A percentile compares a stretch with the other conserved stretches of the same genome.
phyloP scores from a whole-genome alignment of 2,113 vertebrate species.

The Spermophilus dauricus region DNA sequence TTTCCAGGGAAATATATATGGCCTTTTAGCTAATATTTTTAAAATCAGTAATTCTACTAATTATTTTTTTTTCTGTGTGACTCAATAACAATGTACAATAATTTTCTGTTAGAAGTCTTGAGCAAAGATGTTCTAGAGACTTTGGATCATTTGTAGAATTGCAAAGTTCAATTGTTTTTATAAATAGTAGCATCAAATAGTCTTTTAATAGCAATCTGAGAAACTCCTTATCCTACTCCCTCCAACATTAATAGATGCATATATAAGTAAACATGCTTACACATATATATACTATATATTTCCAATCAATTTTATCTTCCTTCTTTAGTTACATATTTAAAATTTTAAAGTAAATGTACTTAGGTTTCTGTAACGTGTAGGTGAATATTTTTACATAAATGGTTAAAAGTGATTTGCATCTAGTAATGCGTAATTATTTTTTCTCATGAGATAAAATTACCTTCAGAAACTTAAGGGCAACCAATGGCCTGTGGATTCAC shows the following conservation, averaged over 20 bases:
- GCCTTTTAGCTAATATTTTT: conserved; percentile 29
- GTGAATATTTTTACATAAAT: not conserved
- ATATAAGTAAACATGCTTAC: not conserved
- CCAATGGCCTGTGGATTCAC: not conserved
- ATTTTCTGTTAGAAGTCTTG: not conserved
- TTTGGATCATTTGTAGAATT: not conserved
- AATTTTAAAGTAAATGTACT: not conserved
- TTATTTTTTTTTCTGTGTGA: conserved; percentile 21
- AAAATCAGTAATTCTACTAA: conserved; percentile 38
- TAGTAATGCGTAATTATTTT: not conserved
- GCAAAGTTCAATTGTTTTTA: not conserved
- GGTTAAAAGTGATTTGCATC: not conserved
- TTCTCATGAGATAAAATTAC: not conserved
- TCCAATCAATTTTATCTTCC: not conserved
- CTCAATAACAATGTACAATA: conserved; percentile 14
- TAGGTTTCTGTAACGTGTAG: not conserved
- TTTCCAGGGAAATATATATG: conserved; percentile 53
- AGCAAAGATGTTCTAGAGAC: not conserved
- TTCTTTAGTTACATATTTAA: not conserved
- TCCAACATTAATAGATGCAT: not conserved
- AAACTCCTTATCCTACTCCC: not conserved
- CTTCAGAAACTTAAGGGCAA: not conserved
- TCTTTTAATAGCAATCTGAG: not conserved
- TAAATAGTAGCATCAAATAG: not conserved
- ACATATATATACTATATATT: not conserved